phyloP scores from a whole-genome alignment of 2,888 invertebrate genomes.

The Ichneumon xanthorius region DNA sequence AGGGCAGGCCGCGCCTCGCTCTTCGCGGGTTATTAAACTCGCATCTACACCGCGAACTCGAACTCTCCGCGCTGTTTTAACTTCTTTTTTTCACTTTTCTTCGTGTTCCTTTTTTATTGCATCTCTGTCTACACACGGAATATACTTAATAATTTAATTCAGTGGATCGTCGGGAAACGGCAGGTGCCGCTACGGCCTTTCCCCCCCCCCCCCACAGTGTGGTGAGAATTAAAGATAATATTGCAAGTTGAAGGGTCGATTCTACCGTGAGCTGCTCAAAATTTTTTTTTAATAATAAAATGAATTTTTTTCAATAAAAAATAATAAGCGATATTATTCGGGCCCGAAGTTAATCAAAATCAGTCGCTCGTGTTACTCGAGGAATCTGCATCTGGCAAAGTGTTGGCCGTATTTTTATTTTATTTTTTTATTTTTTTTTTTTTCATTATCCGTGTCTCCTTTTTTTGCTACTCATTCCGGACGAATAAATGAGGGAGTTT shows the following conservation, averaged over 20 bases:
- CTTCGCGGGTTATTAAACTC: slow-evolving; percentile 74
- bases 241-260: neutral
- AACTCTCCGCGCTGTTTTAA: slow-evolving; percentile 47
- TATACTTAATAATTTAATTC: slow-evolving; percentile 44
- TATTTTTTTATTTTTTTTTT: no score
- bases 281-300: neutral
- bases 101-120: slow-evolving; percentile 4
- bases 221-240: neutral
- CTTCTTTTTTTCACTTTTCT: slow-evolving; percentile 2
- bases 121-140: slow-evolving; percentile 1
- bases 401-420: slow-evolving; percentile 8
- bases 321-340: neutral
- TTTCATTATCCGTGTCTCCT: neutral
- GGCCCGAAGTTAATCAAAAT: slow-evolving; percentile 57
- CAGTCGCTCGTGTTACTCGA: slow-evolving; percentile 57
- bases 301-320: no score
- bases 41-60: slow-evolving; percentile 69
- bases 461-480: slow-evolving; percentile 50
- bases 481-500: slow-evolving; percentile 46
- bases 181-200: neutral
- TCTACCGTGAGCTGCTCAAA: no score
- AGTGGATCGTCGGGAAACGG: slow-evolving; percentile 6
- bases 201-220: neutral
- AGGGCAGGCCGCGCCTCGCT: slow-evolving; percentile 55
- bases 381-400: slow-evolving; percentile 52